These are phyloP conservation scores for Pachyramphus minor DNA, from an alignment of 2,113 vertebrate species.

Conservation along the genomic window DNA sequence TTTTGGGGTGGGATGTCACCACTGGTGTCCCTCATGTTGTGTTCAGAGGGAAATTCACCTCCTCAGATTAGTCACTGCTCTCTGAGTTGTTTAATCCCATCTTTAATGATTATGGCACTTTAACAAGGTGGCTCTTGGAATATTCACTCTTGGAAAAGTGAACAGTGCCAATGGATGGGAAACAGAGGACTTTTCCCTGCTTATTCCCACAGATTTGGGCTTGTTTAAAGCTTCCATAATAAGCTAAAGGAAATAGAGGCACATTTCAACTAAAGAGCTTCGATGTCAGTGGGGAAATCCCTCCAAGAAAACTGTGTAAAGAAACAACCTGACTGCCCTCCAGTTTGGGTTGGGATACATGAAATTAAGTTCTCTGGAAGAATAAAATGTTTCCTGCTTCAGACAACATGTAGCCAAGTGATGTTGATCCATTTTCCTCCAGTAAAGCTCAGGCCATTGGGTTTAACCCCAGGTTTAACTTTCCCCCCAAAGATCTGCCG, in stretches of 20 bases:
- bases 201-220: neutral
- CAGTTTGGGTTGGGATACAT: neutral
- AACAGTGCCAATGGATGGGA: conserved; percentile 27
- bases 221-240: conserved; percentile 2
- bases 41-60: neutral
- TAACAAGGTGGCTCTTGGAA: neutral
- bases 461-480: neutral
- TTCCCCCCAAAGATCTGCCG: neutral
- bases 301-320: neutral
- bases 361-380: neutral
- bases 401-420: neutral
- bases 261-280: conserved; percentile 28
- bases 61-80: neutral
- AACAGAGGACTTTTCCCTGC: neutral
- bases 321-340: neutral
- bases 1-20: neutral
- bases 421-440: neutral
- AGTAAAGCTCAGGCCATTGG: neutral
- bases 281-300: neutral
- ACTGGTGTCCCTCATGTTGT: too few species aligned
- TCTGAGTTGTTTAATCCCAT: neutral
- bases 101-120: conserved; percentile 22
- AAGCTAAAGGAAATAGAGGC: neutral
- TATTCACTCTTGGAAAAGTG: conserved; percentile 10
- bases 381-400: neutral